Evolutionary conservation across 2,888 invertebrate species (phyloP).

Genomic region (Synanthedon myopaeformis): DNA sequence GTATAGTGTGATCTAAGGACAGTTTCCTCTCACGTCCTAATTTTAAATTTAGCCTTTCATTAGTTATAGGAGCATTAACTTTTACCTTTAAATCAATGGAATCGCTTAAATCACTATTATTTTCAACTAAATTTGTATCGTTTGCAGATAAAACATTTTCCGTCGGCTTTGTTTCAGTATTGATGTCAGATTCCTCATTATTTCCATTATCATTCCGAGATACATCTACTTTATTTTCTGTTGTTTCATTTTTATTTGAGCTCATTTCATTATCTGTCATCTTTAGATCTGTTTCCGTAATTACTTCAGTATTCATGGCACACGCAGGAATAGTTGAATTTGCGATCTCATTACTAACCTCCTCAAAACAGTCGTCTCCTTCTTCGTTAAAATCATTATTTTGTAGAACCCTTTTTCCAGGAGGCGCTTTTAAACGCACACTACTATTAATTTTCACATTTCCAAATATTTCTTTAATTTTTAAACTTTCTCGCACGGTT

Average conservation of each 20-base stretch:
- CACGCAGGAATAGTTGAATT: constrained; percentile 15
- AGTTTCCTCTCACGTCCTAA: constrained; percentile 37
- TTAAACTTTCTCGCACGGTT: constrained; percentile 49
- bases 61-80: neutral
- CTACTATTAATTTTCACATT: constrained; percentile 60
- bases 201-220: constrained; percentile 3
- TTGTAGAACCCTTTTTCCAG: constrained; percentile 47
- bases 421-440: constrained; percentile 48
- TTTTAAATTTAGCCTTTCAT: neutral
- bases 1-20: constrained; percentile 49
- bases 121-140: neutral
- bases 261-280: neutral
- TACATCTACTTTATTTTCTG: neutral
- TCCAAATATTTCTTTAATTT: constrained; percentile 54
- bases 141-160: too few relatives aligned
- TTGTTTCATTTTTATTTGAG: neutral
- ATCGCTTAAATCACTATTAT: neutral
- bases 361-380: constrained; percentile 35
- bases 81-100: neutral
- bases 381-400: constrained; percentile 41
- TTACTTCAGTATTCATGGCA: constrained; percentile 35
- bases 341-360: constrained; percentile 2
- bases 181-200: too few relatives aligned
- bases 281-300: neutral
- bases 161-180: too few relatives aligned